Base-by-base conservation (phyloP, 2,797 vertebrate genomes). In the Darevskia nairensis region DNA sequence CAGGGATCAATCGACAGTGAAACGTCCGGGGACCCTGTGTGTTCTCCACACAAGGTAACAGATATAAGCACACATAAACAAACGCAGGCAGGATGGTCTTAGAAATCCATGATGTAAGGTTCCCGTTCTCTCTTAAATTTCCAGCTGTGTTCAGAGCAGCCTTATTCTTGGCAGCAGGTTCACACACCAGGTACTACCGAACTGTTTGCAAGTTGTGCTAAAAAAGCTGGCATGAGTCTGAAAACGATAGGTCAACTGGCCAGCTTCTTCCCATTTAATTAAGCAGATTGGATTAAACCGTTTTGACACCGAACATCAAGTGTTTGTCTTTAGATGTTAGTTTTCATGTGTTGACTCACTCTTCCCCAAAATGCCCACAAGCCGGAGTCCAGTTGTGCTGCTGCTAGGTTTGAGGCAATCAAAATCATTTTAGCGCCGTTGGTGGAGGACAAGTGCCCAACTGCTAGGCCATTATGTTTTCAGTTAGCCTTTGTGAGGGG, bases 261-360 rank as follows among this genome's bases (percentile, higher is more conserved):
- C n/a, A 59, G 29, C 39, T 66, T 44, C 17, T 44, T 32, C 17
- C 64, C 6, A 25, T 76, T 66, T 74, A 81, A 0, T 13, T 77
- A 25, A 6, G 17, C 86, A 17, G 71, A 1, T 59, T 89, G 66
- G 32, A 93, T 41, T 50, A 61, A 76, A 50, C 6, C 41, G 2
- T 76, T 88, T 90, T 69, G 76, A 84, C 61, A 59, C 1, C 23
- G 32, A 88, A 25, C 17, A 39, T 80, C 23, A 1, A 82, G n/a
- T 80, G 83, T 85, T 92, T 90, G 29, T 71, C 50, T 86, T 86
- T 23, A 87, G 86, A 86, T n/a, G 6, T 68, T 59, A 78, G 1
- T 25, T 80, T 39, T 88, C 76, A 15, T 35, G 50, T 72, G 41
- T 80, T 82, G 8, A 80, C 84, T 71, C 76, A 84, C 17, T 8